A percentile compares a stretch with the other conserved stretches of the same genome.
Evolutionary conservation across 2,888 invertebrate genomes (phyloP).

Genomic region (Pocota personata): DNA sequence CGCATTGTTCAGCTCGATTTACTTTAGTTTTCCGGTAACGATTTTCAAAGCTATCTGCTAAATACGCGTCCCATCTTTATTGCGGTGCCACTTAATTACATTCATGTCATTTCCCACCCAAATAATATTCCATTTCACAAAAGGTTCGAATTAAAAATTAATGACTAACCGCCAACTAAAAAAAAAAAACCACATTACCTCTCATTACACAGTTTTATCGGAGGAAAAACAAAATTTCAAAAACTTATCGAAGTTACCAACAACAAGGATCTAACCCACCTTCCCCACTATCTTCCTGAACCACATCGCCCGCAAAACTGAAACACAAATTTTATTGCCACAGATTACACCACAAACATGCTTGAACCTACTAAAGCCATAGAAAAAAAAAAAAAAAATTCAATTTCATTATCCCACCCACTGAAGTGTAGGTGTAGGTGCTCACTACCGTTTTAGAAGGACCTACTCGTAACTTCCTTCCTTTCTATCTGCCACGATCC

Average conservation of each 20-base stretch:
- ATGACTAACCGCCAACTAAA: background rate
- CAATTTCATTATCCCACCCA: conserved; percentile 51
- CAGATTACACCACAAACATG: conserved; percentile 54
- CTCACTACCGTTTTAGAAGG: conserved; percentile 1
- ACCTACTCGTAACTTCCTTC: conserved; percentile 30
- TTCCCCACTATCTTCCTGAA: background rate
- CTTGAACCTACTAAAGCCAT: conserved; percentile 12
- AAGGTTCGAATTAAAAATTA: conserved; percentile 20
- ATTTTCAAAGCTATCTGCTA: background rate
- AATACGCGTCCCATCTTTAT: conserved; percentile 10
- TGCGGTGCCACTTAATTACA: conserved; percentile 2
- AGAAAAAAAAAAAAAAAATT: conserved; percentile 24
- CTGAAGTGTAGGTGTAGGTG: background rate
- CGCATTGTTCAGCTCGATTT: background rate
- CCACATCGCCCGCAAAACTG: background rate
- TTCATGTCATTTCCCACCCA: background rate
- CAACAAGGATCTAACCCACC: conserved; percentile 9
- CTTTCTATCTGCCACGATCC: background rate
- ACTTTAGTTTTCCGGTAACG: background rate
- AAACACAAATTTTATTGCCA: conserved; percentile 44
- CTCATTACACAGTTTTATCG: background rate
- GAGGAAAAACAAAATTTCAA: background rate
- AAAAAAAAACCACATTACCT: background rate
- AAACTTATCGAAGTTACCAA: conserved; percentile 8
- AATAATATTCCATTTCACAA: background rate